Evolutionary conservation across 1,140 invertebrate genomes (phyloP), one percentile per base, ranked within the genome.

Genomic region (Leptonema lineaticorne): DNA sequence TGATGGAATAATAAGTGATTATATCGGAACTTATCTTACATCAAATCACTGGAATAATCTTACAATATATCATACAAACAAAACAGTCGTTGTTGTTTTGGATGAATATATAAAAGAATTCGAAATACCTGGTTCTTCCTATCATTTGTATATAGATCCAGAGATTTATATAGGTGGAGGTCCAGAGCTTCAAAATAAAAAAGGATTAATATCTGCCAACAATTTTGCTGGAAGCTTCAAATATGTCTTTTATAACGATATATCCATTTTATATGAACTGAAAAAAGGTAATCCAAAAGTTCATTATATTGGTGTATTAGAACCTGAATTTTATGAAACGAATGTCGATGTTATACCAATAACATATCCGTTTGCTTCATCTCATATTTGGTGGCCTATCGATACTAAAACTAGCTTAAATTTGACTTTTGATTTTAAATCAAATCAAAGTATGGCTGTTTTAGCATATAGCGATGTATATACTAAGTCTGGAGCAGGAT

Each of bases 191-290:
- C 83, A 90, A 74, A 92, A 93, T 76, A 90, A 90, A 78, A 86
- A 88, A 75, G 90, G 89, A 2, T 78, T 92, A 9, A 81, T 85
- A 14, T 91, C 90, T 0, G 85, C 87, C 67, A 92, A 92, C 76
- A 91, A 91, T 81, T 90, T 90, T 74, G 90, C 90, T 75, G 94
- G 94, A 11, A 93, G 91, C 71, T 76, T 97, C 0, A 94, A 95
- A 74, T 94, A 95, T 78, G 92, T 96, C 20, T 96, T 95, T 77
- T 94, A 93, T 76, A 96, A 96, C 77, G 92, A 94, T 73, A 88
- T 94, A 16, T 95, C 93, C 0, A 92, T 97, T 63, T 83, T 97
- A 46, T 95, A 95, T 75, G 91, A 94, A 75, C 78, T 97, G 59
- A 89, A 91, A 70, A 87, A 89, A 71, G 87, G 87, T 65, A 91